Base-by-base conservation (phyloP, 2,113 vertebrate species). In the Eulemur macaco region DNA sequence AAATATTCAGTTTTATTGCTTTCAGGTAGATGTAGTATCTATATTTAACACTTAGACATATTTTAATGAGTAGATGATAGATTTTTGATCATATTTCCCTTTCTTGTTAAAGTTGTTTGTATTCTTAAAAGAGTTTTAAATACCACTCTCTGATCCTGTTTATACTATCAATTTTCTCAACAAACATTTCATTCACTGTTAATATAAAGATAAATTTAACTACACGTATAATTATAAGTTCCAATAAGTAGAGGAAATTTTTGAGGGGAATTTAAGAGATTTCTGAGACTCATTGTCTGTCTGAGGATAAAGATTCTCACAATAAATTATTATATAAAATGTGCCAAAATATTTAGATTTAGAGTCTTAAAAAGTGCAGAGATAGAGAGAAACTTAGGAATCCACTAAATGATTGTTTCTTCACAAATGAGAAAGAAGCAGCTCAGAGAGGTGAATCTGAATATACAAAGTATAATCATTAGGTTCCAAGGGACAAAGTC, bases 1-100 rank as follows among this genome's bases (percentile, higher is more conserved):
- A 96, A 97, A 94, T 91, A 94, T 52, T 95, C 90, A 42, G 13
- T 96, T 91, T 91, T 80, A 84, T 96, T 93, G 69, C 74, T 96
- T 95, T 96, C 83, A 80, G 83, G 50, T 96, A 86, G 68, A 83
- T 54, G 14, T 60, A 86, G 85, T 84, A 85, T 23, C 63, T 96
- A 76, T 66, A 80, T 96, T 96, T 97, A 95, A 95, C 73, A 77
- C 15, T 78, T 56, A 58, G 56, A 37, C 8, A 1, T 85, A 50
- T 27, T 91, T 94, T 85, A 95, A 96, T 86, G 69, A 97, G 88
- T 68, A 96, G 88, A 86, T 66, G 3, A 64, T 58, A 96, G 42
- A 56, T 74, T 95, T 95, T 87, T 80, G 17, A 69, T 66, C 52
- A 83, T 54, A 8, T 10, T 23, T 88, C 10, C 56, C 14, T 90